phyloP scores from a whole-genome alignment of 92 coral and sea anemone species.

The Epizoanthus illoricatus region DNA sequence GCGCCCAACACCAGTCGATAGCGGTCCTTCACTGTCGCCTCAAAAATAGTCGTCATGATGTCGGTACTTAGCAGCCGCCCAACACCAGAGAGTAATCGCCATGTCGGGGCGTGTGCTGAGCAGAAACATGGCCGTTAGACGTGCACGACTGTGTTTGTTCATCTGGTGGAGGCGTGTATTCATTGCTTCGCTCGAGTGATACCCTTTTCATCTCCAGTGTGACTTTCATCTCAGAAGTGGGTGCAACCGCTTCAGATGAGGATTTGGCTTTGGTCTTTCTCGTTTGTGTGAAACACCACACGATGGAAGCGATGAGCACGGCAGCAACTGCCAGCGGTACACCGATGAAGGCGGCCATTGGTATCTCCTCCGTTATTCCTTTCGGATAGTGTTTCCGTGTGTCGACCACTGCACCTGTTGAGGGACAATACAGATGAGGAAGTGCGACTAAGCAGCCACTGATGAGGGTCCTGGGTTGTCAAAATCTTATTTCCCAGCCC shows the following conservation, averaged over 20 bases:
- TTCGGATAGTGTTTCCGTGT: neutral
- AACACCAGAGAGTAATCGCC: neutral
- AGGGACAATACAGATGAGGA: neutral
- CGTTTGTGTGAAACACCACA: conserved; percentile 80
- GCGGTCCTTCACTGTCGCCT: too few species aligned
- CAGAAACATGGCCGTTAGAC: neutral
- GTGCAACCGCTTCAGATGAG: neutral
- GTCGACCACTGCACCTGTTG: neutral
- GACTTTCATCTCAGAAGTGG: conserved; percentile 5
- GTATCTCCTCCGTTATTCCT: conserved; percentile 45
- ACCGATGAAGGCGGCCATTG: conserved; percentile 79
- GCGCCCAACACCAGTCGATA: too few species aligned
- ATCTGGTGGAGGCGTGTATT: neutral
- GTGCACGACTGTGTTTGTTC: conserved; percentile 7
- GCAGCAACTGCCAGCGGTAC: conserved; percentile 74
- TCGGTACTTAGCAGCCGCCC: too few species aligned
- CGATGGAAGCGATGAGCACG: conserved; percentile 67
- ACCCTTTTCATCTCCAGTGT: conserved; percentile 19
- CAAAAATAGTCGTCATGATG: too few species aligned
- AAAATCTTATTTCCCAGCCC: too few species aligned
- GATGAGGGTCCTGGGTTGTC: too few species aligned
- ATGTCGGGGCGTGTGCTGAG: neutral
- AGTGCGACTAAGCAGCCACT: neutral
- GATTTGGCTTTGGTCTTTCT: conserved; percentile 19
- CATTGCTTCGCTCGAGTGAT: neutral